Evolutionary conservation across 2,113 vertebrate species (phyloP), one percentile per base, ranked within the genome.

Genomic region (Eurypyga helias): DNA sequence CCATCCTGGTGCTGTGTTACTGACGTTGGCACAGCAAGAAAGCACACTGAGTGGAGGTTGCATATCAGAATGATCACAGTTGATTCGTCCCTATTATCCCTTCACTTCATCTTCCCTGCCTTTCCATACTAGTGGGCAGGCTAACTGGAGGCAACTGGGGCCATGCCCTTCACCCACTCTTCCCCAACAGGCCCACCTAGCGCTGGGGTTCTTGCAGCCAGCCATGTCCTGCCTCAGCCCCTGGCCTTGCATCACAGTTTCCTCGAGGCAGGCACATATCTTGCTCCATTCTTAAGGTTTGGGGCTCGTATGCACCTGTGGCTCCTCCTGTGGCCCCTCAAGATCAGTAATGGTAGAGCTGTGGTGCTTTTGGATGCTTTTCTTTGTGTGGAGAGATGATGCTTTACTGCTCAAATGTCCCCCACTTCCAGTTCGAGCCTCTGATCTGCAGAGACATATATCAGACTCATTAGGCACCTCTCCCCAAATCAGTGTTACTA

Each of bases 231-330:
- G 18, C 41, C 20, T 64, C 29, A 61, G 54, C 7, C 36, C 83
- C 19, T 0, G 2, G 36, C 60, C 54, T 77, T 2, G 0, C 2
- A 4, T 25, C 2, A 0, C 31, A 29, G 19, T 25, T 54, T 70
- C 45, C 55, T 58, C n/a, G 55, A 65, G 66, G 49, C 70, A 71
- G 17, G 29, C 28, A 18, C 5, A 10, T 8, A 6, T 82, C 80
- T 48, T 38, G 6, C 17, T 58, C 46, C 2, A 2, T 58, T 75
- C 75, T 11, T 52, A 52, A 14, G 21, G 20, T 88, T 18, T 60
- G 20, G n/a, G 8, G 26, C 8, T 64, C 4, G 0, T 46, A 8
- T 8, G 20, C 21, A 10, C 46, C 20, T 10, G 9, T 10, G 15
- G 12, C 9, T 83, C 13, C 18, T 49, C 31, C 9, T 21, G 8